Percentiles rank a stretch among this genome's conserved stretches.
phyloP scores from a whole-genome alignment of 2,797 vertebrate genomes.

The Paguma larvata region DNA sequence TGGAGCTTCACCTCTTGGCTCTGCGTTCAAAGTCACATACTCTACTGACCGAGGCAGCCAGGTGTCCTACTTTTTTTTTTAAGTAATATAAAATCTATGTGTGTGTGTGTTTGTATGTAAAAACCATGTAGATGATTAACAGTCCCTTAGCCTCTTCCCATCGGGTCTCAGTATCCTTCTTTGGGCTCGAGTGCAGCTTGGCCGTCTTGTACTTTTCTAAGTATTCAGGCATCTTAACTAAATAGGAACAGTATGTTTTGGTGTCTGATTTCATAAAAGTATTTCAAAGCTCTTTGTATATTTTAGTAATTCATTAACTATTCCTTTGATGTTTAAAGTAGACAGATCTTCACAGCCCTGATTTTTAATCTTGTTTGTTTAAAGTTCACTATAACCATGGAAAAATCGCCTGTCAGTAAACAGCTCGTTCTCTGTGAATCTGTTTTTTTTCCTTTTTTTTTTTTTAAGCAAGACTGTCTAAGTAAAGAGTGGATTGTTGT shows the following conservation, averaged over 20 bases:
- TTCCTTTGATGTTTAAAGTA: conserved; percentile 19
- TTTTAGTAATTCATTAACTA: background rate
- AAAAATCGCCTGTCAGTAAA: conserved; percentile 25
- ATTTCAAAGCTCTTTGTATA: background rate
- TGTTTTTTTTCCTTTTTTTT: conserved; percentile 8
- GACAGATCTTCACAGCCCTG: background rate
- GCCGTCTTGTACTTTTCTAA: background rate
- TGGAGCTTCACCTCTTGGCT: background rate
- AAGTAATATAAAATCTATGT: too few species aligned
- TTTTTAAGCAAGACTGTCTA: conserved; percentile 18
- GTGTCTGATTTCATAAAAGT: background rate
- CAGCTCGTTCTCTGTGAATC: conserved; percentile 40
- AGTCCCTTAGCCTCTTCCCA: background rate
- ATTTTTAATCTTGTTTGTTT: conserved; percentile 59
- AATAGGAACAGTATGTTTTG: background rate
- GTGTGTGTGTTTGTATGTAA: too few species aligned
- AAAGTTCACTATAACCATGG: conserved; percentile 49
- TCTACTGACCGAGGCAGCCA: background rate
- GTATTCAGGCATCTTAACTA: conserved; percentile 41
- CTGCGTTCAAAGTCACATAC: background rate
- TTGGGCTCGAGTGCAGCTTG: background rate
- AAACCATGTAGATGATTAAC: background rate
- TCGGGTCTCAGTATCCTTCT: background rate
- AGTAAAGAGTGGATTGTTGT: background rate
- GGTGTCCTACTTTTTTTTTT: too few species aligned